Percentiles rank a stretch among this genome's conserved stretches.
phyloP scores from a whole-genome alignment of 2,113 vertebrate genomes.

The Donacobius atricapilla region DNA sequence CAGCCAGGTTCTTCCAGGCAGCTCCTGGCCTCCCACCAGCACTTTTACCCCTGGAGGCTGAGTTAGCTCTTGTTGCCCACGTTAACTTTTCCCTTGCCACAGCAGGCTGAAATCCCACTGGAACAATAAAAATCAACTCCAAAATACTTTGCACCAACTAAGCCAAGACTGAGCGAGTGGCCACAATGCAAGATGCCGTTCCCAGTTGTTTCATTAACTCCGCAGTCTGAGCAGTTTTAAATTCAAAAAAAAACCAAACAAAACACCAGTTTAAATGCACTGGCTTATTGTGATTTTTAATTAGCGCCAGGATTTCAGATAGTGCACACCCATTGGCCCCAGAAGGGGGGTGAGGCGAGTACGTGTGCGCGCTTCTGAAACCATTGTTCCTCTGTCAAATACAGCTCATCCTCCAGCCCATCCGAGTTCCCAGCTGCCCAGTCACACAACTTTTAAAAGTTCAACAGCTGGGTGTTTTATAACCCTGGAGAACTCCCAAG shows the following conservation, averaged over 20 bases:
- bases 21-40: background rate
- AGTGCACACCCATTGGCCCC: background rate
- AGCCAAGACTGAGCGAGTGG: background rate
- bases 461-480: slow-evolving; percentile 12
- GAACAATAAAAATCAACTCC: background rate
- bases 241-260: background rate
- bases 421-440: background rate
- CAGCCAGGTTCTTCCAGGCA: background rate
- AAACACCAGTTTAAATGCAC: background rate
- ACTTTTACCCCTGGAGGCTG: background rate
- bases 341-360: background rate
- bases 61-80: background rate
- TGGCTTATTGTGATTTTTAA: slow-evolving; percentile 10
- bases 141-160: background rate
- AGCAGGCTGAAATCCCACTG: background rate
- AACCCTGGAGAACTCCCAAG: background rate
- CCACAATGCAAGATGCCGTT: background rate
- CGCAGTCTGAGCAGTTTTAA: background rate
- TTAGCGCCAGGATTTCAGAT: background rate
- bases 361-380: background rate
- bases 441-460: background rate
- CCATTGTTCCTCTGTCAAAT: background rate
- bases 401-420: background rate
- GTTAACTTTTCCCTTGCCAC: background rate
- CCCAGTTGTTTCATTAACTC: background rate